Evolutionary conservation across 2,797 vertebrate genomes (phyloP).

Genomic region (Anas acuta): DNA sequence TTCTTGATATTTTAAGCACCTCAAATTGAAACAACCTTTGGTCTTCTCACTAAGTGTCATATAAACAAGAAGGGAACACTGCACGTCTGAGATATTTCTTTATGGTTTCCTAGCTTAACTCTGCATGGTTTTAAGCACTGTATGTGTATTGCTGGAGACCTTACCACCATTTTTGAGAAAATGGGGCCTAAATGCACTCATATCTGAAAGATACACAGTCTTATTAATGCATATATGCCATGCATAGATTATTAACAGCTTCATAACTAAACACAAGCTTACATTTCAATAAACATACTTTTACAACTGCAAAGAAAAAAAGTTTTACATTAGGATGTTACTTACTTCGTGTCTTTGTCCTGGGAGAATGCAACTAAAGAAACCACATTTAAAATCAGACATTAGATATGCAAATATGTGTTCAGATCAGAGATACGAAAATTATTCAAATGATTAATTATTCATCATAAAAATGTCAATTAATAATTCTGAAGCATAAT

Average conservation of each 20-base stretch:
- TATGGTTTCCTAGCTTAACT: constrained; percentile 32
- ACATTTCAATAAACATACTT: constrained; percentile 71
- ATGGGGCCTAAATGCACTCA: not conserved
- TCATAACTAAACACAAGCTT: constrained; percentile 58
- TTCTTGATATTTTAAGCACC: not conserved
- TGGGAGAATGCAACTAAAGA: constrained; percentile 85
- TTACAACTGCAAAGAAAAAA: constrained; percentile 58
- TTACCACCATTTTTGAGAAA: not conserved
- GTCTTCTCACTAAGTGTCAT: not conserved
- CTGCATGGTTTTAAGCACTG: not conserved
- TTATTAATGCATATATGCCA: constrained; percentile 53
- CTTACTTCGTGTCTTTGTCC: constrained; percentile 83
- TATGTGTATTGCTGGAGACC: not conserved
- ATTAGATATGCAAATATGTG: constrained; percentile 97
- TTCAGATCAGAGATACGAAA: constrained; percentile 94
- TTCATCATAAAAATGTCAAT: constrained; percentile 93
- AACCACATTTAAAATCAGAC: constrained; percentile 85
- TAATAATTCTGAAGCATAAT: constrained; percentile 92
- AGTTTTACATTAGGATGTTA: constrained; percentile 79
- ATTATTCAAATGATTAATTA: constrained; percentile 99
- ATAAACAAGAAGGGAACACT: not conserved
- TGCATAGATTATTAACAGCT: constrained; percentile 70
- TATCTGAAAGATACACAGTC: not conserved
- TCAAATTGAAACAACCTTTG: not conserved
- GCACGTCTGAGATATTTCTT: not conserved